Evolutionary conservation across 2,113 vertebrate genomes (phyloP).

Genomic region (Campylorhamphus procurvoides): DNA sequence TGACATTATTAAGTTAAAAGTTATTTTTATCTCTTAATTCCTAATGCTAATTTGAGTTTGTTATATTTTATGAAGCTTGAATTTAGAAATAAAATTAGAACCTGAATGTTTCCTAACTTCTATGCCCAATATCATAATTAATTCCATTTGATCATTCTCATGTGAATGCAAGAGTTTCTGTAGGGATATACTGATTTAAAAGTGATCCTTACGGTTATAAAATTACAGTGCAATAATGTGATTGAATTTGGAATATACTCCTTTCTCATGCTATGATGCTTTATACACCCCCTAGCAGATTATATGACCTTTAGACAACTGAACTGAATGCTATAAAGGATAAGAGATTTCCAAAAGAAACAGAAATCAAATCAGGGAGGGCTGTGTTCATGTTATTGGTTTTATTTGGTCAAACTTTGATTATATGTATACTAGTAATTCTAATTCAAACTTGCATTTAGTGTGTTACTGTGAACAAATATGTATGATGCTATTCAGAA

Average conservation of each 20-base stretch:
- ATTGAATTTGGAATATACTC: not conserved
- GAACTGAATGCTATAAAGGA: not conserved
- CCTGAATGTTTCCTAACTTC: not conserved
- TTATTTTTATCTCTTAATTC: not conserved
- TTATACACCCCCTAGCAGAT: fast-evolving
- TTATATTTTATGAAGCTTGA: not conserved
- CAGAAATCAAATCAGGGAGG: not conserved
- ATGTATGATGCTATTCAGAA: not conserved
- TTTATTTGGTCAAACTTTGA: not conserved
- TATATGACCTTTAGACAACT: not conserved
- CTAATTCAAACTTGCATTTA: not conserved
- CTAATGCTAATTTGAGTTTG: not conserved
- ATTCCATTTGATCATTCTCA: not conserved
- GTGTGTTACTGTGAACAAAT: not conserved
- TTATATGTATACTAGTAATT: not conserved
- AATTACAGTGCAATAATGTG: not conserved
- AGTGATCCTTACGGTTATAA: not conserved
- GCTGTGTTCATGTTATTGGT: not conserved
- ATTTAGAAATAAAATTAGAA: not conserved
- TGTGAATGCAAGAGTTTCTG: not conserved
- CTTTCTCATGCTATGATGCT: not conserved
- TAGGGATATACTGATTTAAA: not conserved
- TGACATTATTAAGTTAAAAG: not conserved
- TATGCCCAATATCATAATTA: not conserved
- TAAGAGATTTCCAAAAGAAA: not conserved